Conservation (phyloP, 2,888 invertebrate genomes). For the Cosmia trapezina region DNA sequence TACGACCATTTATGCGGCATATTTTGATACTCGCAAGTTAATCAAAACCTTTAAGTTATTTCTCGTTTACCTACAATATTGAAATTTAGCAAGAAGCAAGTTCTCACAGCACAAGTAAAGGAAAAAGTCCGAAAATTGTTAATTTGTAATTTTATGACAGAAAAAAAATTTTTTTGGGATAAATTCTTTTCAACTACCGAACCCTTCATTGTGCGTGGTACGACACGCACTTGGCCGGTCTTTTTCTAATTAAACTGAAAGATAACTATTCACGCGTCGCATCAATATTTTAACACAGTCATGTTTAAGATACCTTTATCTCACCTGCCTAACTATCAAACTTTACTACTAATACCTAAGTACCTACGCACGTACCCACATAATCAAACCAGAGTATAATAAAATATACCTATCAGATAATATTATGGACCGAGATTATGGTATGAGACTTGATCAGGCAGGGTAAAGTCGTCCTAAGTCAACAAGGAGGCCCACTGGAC, state of each 20-base stretch:
- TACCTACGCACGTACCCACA: conserved; percentile 15
- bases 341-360: conserved; percentile 31
- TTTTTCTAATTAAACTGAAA: not conserved
- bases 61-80: too few species aligned
- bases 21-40: too few species aligned
- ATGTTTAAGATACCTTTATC: conserved; percentile 22
- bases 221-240: too few species aligned
- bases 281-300: conserved; percentile 13
- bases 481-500: conserved; percentile 52
- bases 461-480: conserved; percentile 62
- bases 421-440: conserved; percentile 63
- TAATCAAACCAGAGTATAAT: conserved; percentile 39
- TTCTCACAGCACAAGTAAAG: too few species aligned
- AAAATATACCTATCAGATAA: conserved; percentile 52
- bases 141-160: too few species aligned
- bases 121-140: too few species aligned
- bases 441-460: conserved; percentile 60
- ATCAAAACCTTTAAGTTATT: too few species aligned
- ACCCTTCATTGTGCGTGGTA: too few species aligned
- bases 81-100: too few species aligned
- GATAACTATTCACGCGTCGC: not conserved
- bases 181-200: too few species aligned
- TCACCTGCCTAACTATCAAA: conserved; percentile 1
- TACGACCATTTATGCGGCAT: too few species aligned
- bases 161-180: too few species aligned